Conservation (phyloP, 2,797 vertebrate genomes). For the Pagetopsis macropterus region DNA sequence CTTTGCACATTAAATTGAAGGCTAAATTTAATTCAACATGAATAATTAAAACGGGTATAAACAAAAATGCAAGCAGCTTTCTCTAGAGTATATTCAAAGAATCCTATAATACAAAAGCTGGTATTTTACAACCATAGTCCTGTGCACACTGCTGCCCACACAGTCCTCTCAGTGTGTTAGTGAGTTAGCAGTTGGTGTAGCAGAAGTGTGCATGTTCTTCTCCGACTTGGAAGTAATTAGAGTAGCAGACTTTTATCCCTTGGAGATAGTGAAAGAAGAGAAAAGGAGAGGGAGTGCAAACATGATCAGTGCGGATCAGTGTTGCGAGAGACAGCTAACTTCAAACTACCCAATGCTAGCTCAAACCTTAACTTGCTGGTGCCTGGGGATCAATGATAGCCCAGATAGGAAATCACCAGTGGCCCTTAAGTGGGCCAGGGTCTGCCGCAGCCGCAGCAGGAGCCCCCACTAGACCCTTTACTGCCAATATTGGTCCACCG, state of each 20-base stretch:
- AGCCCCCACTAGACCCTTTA: slow-evolving; percentile 21
- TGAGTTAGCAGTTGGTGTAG: slow-evolving; percentile 15
- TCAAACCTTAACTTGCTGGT: slow-evolving; percentile 49
- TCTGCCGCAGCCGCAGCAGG: slow-evolving; percentile 14
- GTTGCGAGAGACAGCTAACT: slow-evolving; percentile 32
- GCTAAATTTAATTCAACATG: neutral
- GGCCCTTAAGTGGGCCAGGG: slow-evolving; percentile 56
- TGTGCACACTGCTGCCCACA: slow-evolving; percentile 6
- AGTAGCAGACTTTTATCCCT: slow-evolving; percentile 29
- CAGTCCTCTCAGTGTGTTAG: slow-evolving; percentile 10
- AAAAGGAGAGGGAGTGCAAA: slow-evolving; percentile 15
- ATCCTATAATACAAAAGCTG: neutral
- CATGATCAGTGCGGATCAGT: slow-evolving; percentile 33
- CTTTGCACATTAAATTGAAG: neutral
- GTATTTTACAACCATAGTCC: slow-evolving; percentile 8
- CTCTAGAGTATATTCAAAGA: neutral
- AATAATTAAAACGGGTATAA: neutral
- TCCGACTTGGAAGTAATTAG: slow-evolving; percentile 29
- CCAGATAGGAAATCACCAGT: slow-evolving; percentile 59
- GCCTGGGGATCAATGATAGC: slow-evolving; percentile 59
- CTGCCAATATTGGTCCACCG: slow-evolving; percentile 25
- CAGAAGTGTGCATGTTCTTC: slow-evolving; percentile 32
- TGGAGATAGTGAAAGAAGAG: neutral
- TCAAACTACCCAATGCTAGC: slow-evolving; percentile 24
- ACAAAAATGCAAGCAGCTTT: neutral